Evolutionary conservation across 1,140 invertebrate genomes (phyloP).

Genomic region (Oedothorax gibbosus): DNA sequence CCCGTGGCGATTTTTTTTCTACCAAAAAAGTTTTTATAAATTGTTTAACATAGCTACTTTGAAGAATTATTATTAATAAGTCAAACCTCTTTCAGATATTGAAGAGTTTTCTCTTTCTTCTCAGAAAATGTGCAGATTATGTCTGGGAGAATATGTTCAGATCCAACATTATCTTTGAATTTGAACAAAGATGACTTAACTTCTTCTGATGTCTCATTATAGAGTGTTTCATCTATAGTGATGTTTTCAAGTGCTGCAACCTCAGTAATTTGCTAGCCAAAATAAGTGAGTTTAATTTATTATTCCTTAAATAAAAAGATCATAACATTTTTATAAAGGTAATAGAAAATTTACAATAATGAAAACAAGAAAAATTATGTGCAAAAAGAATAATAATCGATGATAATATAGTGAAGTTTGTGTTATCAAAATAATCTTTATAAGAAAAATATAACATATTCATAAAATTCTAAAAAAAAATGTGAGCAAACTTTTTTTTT

Average conservation of each 20-base stretch:
- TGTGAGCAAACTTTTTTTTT: no score
- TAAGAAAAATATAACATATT: no score
- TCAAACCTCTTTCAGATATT: slow-evolving; percentile 1
- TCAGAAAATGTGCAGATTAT: not conserved
- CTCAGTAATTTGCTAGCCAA: slow-evolving; percentile 1
- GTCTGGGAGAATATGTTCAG: not conserved
- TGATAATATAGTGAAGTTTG: not conserved
- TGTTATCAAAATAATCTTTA: not conserved
- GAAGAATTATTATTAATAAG: not conserved
- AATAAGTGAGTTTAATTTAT: not conserved
- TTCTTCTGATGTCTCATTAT: not conserved
- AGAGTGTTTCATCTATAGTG: not conserved
- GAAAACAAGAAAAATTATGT: not conserved
- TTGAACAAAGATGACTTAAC: not conserved
- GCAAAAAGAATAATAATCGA: not conserved
- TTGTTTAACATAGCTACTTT: no score
- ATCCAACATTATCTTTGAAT: slow-evolving; percentile 9
- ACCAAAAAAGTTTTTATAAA: not conserved
- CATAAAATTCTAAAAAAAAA: no score
- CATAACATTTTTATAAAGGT: not conserved
- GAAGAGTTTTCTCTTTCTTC: not conserved
- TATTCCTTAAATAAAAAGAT: not conserved
- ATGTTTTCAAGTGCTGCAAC: slow-evolving; percentile 19
- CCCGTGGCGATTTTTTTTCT: not conserved
- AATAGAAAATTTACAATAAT: not conserved